These are phyloP conservation scores for Nymphalis urticae DNA, from an alignment of 2,888 invertebrate species.

Conservation along the genomic window DNA sequence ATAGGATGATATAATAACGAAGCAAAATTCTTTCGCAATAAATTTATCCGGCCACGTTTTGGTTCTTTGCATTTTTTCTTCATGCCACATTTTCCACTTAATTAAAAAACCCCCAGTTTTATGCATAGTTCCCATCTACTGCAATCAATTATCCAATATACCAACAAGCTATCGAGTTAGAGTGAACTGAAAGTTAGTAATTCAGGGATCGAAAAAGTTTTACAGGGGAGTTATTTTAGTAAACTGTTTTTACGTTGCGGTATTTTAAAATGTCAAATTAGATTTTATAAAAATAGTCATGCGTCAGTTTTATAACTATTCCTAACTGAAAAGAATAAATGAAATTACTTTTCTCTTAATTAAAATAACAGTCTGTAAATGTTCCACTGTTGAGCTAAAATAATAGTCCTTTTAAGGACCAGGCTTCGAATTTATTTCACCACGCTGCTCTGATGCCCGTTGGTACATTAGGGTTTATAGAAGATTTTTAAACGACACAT, in stretches of 20 bases:
- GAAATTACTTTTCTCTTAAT: too few relatives aligned
- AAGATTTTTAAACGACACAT: too few relatives aligned
- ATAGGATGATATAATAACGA: not conserved
- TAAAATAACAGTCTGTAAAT: too few relatives aligned
- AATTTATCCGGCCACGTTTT: not conserved
- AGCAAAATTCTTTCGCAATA: constrained; percentile 7
- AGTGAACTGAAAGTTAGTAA: constrained; percentile 2
- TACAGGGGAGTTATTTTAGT: not conserved
- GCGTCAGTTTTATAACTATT: not conserved
- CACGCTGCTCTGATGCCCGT: too few relatives aligned
- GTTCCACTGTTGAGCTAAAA: too few relatives aligned
- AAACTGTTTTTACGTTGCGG: not conserved
- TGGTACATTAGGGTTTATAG: too few relatives aligned
- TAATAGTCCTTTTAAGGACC: too few relatives aligned
- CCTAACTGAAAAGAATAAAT: too few relatives aligned
- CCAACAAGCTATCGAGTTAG: constrained; percentile 21
- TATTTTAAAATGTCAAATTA: not conserved
- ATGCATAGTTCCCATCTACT: constrained; percentile 13
- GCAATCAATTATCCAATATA: constrained; percentile 27
- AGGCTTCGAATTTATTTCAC: too few relatives aligned
- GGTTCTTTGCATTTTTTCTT: not conserved
- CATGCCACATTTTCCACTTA: constrained; percentile 8
- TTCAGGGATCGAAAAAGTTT: constrained; percentile 1
- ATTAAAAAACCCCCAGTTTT: constrained; percentile 8
- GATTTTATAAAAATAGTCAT: not conserved